A percentile compares a stretch with the other conserved stretches of the same genome.
These are phyloP conservation scores for Drosophila pseudotakahashii DNA, from an alignment of 2,888 invertebrate species.

Conservation along the genomic window DNA sequence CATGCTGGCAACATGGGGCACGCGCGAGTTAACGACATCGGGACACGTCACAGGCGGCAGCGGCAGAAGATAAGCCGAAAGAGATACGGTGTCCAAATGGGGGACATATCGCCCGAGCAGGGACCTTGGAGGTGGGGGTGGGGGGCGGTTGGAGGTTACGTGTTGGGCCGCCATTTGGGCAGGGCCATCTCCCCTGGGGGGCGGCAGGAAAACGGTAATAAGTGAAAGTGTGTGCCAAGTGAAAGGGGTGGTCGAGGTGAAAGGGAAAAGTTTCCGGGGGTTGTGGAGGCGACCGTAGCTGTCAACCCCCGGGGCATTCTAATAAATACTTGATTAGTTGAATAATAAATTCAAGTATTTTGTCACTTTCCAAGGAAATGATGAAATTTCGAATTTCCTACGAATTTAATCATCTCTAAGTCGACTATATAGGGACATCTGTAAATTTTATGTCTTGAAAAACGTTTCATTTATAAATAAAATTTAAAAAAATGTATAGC, in stretches of 20 bases:
- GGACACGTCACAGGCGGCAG: constrained; percentile 48
- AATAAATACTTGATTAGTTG: constrained; percentile 70
- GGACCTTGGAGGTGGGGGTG: constrained; percentile 10
- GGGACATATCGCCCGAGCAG: constrained; percentile 23
- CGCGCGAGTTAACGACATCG: constrained; percentile 63
- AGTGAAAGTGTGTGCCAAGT: constrained; percentile 66
- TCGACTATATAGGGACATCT: not conserved
- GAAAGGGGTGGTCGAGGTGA: constrained; percentile 34
- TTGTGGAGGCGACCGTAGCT: constrained; percentile 31
- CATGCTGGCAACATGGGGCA: constrained; percentile 31
- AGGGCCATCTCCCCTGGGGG: constrained; percentile 57
- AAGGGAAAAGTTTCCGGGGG: constrained; percentile 3
- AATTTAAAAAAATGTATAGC: too few species aligned
- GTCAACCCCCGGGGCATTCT: constrained; percentile 56
- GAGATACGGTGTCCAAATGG: constrained; percentile 24
- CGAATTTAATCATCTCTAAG: constrained; percentile 36
- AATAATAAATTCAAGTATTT: constrained; percentile 68
- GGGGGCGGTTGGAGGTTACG: constrained; percentile 44
- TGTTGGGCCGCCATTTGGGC: constrained; percentile 66
- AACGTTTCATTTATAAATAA: too few species aligned
- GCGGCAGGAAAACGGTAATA: constrained; percentile 49
- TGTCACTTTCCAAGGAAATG: constrained; percentile 59
- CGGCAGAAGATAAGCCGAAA: constrained; percentile 34
- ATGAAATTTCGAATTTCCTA: constrained; percentile 37
- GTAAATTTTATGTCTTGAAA: not conserved